Percentiles rank a stretch among this genome's conserved stretches.
phyloP scores from a whole-genome alignment of 2,888 invertebrate genomes.

The Chalcosyrphus nemorum region DNA sequence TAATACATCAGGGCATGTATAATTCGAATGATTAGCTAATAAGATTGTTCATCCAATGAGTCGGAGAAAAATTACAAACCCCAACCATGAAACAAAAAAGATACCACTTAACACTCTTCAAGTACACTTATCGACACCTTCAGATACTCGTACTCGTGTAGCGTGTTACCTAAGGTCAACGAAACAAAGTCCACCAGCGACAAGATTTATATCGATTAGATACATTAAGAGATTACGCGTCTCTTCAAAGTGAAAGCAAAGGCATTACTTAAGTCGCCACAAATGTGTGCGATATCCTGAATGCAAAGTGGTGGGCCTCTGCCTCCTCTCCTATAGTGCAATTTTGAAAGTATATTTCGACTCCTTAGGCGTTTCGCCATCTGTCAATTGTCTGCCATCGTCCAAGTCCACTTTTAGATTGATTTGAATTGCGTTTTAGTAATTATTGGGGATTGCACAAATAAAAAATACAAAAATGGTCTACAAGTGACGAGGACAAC shows the following conservation, averaged over 20 bases:
- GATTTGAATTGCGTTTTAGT: constrained; percentile 57
- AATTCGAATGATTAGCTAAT: neutral
- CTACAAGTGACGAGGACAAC: constrained; percentile 25
- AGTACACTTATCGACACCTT: neutral
- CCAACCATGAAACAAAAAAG: neutral
- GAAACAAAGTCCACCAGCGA: neutral
- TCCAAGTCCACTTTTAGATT: constrained; percentile 43
- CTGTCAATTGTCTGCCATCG: constrained; percentile 59
- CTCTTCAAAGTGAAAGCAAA: constrained; percentile 50
- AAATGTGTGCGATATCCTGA: constrained; percentile 37
- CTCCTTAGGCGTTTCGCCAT: constrained; percentile 66
- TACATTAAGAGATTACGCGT: constrained; percentile 49
- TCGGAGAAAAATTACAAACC: neutral
- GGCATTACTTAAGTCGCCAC: constrained; percentile 19
- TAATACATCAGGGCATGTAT: neutral
- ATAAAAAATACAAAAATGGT: constrained; percentile 14
- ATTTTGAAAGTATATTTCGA: constrained; percentile 70
- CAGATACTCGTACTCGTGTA: neutral
- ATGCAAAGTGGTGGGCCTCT: constrained; percentile 51
- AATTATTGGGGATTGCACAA: constrained; percentile 55
- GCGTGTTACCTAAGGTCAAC: constrained; percentile 10
- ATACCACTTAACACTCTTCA: neutral
- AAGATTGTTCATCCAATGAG: neutral
- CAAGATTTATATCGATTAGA: constrained; percentile 32
- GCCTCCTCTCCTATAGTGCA: constrained; percentile 1